Base-by-base conservation (phyloP, 2,888 invertebrate species). In the Clitarchus hookeri region DNA sequence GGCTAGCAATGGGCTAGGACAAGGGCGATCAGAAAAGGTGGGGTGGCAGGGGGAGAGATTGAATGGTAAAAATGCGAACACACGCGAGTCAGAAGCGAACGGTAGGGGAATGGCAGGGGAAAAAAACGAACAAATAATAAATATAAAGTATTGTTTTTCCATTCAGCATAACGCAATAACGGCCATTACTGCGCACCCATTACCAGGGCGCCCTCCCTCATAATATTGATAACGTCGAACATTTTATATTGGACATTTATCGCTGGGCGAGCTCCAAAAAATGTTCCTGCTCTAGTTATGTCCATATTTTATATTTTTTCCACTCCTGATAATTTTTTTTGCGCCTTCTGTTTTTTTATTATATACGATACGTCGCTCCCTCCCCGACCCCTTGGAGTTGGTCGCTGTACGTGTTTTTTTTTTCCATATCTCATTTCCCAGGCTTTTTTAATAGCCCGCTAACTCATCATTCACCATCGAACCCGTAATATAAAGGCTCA, bases 391-490 rank as follows among this genome's bases (percentile, higher is more conserved):
- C 82, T 65, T 65, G 13, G 65, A 65, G 65, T 65, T 65, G 65
- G 65, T 65, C 65, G 65, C 65, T 65, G 65, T 65, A 65, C 65
- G 65, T 82, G 82, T 82, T 82, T 82, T 82, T 86, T 44, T 86
- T 87, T 87, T 88, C 89, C 90, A 91, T 92, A 92, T 92, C 92
- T 91, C 91, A 91, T 92, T 92, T 92, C 92, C 86, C 91, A 92
- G 92, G 91, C 91, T 91, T 92, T 65, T 92, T 92, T 92, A 91
- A 91, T 91, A 91, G 91, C 91, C 82, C 27, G 91, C 91, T 92
- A 92, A 92, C 92, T 91, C 92, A 92, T 92, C 92, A 92, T 91
- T 92, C 92, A 92, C 92, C 92, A 92, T 92, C 91, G 91, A 87
- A 87, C 90, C 90, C 90, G 82, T 82, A 82, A 82, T 82, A 82